These are phyloP conservation scores for Arctopsyche grandis DNA, from an alignment of 1,140 invertebrate genomes.

Conservation along the genomic window DNA sequence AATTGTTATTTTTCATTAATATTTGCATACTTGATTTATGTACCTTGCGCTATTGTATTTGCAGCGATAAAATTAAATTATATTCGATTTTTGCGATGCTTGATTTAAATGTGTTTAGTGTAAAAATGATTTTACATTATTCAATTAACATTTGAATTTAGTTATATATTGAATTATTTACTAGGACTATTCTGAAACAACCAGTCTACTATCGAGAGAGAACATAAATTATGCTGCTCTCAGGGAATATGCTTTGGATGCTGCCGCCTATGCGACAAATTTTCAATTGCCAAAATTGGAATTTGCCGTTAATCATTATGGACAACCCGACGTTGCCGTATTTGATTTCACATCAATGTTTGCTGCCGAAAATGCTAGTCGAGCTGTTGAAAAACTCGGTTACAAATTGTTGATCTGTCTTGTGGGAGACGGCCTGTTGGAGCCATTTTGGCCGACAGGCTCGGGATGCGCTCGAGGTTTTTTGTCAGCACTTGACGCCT, in stretches of 20 bases:
- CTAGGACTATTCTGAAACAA: slow-evolving; percentile 91
- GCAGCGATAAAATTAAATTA: no score
- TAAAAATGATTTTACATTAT: neutral
- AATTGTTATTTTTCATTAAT: neutral
- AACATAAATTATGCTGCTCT: slow-evolving; percentile 93
- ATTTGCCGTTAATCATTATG: slow-evolving; percentile 98
- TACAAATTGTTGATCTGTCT: slow-evolving; percentile 86
- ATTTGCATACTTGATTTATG: neutral
- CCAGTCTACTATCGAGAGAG: slow-evolving; percentile 82
- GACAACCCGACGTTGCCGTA: slow-evolving; percentile 98
- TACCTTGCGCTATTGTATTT: neutral
- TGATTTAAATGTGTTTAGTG: neutral
- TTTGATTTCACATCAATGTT: slow-evolving; percentile 99
- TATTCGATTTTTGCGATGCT: no score
- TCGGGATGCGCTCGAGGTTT: slow-evolving; percentile 98
- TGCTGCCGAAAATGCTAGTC: slow-evolving; percentile 87
- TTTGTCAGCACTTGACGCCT: slow-evolving; percentile 93
- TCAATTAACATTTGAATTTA: neutral
- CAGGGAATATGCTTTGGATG: slow-evolving; percentile 93
- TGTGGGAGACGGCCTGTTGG: slow-evolving; percentile 95
- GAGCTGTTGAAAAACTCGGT: slow-evolving; percentile 74
- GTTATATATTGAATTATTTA: slow-evolving; percentile 28
- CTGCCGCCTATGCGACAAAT: slow-evolving; percentile 95
- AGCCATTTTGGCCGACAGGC: slow-evolving; percentile 99
- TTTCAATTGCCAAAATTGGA: slow-evolving; percentile 89